phyloP scores from a whole-genome alignment of 2,113 vertebrate genomes.

The Panurus biarmicus region DNA sequence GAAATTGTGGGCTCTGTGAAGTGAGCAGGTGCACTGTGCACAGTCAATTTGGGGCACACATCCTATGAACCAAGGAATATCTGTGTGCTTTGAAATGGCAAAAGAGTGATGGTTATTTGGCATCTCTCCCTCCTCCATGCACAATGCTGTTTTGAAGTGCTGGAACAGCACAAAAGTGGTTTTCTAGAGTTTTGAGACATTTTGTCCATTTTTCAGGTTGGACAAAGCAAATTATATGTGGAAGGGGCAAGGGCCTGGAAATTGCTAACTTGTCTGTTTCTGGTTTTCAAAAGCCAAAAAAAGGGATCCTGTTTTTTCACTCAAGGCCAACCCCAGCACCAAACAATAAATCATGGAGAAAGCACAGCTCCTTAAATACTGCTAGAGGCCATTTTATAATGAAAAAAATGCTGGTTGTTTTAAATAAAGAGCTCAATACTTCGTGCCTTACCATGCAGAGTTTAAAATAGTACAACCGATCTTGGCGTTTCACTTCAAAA shows the following conservation, averaged over 20 bases:
- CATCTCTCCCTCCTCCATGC: not conserved
- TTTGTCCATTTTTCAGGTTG: not conserved
- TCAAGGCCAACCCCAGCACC: not conserved
- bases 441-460: not conserved
- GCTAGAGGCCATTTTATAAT: not conserved
- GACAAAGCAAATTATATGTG: not conserved
- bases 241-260: not conserved
- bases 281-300: not conserved
- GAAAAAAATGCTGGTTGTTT: not conserved
- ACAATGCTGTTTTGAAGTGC: not conserved
- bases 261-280: not conserved
- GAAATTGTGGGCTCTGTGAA: not conserved
- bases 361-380: not conserved
- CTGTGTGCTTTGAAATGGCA: not conserved
- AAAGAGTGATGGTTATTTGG: not conserved
- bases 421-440: not conserved
- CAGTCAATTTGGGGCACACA: not conserved
- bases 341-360: not conserved
- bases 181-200: not conserved
- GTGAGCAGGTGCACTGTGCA: not conserved
- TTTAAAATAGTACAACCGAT: slow-evolving; percentile 9
- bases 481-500: slow-evolving; percentile 18
- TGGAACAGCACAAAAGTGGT: not conserved
- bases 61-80: not conserved
- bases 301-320: not conserved